Base-by-base conservation (phyloP, 2,797 vertebrate genomes). In the Phalloptychus januarius region DNA sequence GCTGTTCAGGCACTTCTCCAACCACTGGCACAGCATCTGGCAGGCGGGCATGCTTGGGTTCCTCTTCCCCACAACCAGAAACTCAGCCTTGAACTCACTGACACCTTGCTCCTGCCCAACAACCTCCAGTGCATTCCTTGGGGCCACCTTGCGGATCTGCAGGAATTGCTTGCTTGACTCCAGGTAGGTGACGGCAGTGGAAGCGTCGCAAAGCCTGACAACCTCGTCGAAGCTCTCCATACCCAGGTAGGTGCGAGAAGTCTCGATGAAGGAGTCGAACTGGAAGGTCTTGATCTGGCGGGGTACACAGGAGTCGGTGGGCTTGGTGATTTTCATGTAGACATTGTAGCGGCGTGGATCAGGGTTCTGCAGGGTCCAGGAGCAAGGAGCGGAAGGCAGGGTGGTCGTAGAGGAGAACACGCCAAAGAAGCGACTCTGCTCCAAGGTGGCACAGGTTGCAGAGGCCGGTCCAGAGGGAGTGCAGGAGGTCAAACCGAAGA, bases 141-240 rank as follows among this genome's bases (percentile, higher is more conserved):
- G 93, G 0, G 91, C 84, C 23, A 96, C 95, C 82, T 97, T 97
- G 79, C 96, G 96, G 94, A 99, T 96, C 94, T 99, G 98, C 76
- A 99, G 97, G 94, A 99, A 99, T 86, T 99, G 98, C 82, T 99
- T 99, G 95, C 94, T 96, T 84, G 98, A 98, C 91, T 99, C 98
- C 74, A 99, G 96, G 94, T 99, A 99, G 86, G 98, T 97, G 1
- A 97, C 96, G 0, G 96, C 95, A 0, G 97, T 96, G 0, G 97
- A 96, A 0, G 96, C 95, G 0, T 99, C 98, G 0, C 98, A 99
- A 86, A 99, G 96, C 71, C 96, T 92, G 75, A 99, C 93, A 20
- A 99, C 98, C n/a, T 99, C 98, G 0, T 99, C 97, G 0, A 99
- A 99, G 94, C 98, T 98, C 94, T 99, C 98, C 97, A 99, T 97